Conservation (phyloP, 2,888 invertebrate species). For the Phortica magna region DNA sequence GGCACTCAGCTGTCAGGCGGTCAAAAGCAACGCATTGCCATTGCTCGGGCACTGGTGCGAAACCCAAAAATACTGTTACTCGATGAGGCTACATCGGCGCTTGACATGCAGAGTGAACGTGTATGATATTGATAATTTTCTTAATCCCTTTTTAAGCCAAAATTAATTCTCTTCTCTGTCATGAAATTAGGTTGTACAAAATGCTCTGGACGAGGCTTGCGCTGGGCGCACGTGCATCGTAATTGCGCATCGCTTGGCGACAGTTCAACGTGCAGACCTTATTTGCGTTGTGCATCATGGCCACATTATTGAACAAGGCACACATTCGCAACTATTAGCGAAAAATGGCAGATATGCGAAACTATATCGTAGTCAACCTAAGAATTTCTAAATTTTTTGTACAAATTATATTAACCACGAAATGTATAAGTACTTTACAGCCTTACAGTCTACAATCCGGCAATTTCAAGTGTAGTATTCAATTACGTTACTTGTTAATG, state of each 20-base stretch:
- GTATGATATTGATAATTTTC: background rate
- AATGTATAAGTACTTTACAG: background rate
- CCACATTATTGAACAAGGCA: constrained; percentile 86
- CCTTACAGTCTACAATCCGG: background rate
- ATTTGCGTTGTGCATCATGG: constrained; percentile 91
- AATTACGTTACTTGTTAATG: background rate
- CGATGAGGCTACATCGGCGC: constrained; percentile 88
- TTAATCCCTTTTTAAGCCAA: background rate
- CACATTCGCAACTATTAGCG: constrained; percentile 85
- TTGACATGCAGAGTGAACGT: constrained; percentile 87
- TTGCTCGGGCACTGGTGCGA: constrained; percentile 86
- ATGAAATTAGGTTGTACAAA: constrained; percentile 83
- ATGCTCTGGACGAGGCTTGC: constrained; percentile 89
- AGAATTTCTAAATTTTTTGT: constrained; percentile 43
- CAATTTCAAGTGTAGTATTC: background rate
- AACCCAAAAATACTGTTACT: constrained; percentile 84
- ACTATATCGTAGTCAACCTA: constrained; percentile 82
- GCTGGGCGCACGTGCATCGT: constrained; percentile 90
- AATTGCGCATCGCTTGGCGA: constrained; percentile 91
- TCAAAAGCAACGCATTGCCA: constrained; percentile 91
- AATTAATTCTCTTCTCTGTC: background rate
- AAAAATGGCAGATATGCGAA: constrained; percentile 83
- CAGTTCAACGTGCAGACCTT: constrained; percentile 89
- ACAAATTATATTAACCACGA: too few relatives aligned
- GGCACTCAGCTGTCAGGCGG: constrained; percentile 89